phyloP scores from a whole-genome alignment of 2,113 vertebrate species.

The Pampusana beccarii region DNA sequence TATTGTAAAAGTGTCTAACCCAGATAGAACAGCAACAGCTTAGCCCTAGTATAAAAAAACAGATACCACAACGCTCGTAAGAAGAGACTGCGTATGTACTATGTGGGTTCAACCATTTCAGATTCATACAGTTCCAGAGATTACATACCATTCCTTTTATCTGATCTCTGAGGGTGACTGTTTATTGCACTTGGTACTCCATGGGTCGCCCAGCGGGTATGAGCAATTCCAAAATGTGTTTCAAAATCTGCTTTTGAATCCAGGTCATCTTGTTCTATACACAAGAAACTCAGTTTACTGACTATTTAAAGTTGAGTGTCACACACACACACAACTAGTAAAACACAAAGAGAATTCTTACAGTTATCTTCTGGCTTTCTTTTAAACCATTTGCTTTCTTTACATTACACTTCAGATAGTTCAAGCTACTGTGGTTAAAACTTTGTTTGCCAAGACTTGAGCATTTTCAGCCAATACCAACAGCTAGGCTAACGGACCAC shows the following conservation, averaged over 20 bases:
- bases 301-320: neutral
- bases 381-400: constrained; percentile 3
- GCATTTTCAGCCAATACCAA: neutral
- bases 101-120: neutral
- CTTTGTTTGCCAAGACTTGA: neutral
- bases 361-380: neutral
- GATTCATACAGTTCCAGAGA: neutral
- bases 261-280: constrained; percentile 85
- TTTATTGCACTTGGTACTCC: constrained; percentile 90
- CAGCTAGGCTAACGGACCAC: neutral
- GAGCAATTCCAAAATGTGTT: constrained; percentile 93
- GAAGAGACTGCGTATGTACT: neutral
- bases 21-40: neutral
- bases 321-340: neutral
- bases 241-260: constrained; percentile 86
- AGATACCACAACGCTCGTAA: neutral
- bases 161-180: constrained; percentile 94
- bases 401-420: neutral
- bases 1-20: neutral
- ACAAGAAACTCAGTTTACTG: constrained; percentile 7
- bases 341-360: neutral
- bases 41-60: neutral
- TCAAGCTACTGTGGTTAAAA: neutral
- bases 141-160: constrained; percentile 88
- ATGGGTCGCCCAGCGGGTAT: constrained; percentile 97